phyloP scores from a whole-genome alignment of 2,888 invertebrate species.

The Achlya flavicornis region DNA sequence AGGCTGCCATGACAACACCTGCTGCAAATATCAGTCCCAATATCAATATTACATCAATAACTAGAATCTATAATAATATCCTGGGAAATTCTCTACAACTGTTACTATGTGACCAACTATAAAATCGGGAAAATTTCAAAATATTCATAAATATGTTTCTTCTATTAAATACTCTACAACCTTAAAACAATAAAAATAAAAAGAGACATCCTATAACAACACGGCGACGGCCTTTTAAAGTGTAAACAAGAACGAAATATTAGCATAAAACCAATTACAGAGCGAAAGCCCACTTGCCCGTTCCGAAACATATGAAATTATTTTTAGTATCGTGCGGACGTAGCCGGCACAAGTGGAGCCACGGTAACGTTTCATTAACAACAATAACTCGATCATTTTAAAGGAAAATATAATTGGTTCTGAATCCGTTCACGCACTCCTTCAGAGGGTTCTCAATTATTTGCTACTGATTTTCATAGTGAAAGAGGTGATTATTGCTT shows the following conservation, averaged over 20 bases:
- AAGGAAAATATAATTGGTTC: not conserved
- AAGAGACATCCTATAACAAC: too few species aligned
- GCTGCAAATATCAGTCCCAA: too few species aligned
- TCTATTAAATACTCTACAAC: too few species aligned
- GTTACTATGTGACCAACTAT: too few species aligned
- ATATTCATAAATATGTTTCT: too few species aligned
- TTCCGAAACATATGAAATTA: not conserved
- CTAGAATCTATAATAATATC: too few species aligned
- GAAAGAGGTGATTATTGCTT: not conserved
- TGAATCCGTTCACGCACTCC: not conserved
- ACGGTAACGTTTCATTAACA: not conserved
- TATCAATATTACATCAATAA: too few species aligned
- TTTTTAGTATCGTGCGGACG: conserved; percentile 6
- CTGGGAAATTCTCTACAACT: too few species aligned
- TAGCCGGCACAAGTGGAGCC: not conserved
- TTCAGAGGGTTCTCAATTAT: not conserved
- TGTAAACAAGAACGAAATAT: conserved; percentile 19
- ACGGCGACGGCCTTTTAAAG: too few species aligned
- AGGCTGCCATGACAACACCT: too few species aligned
- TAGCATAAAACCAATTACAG: conserved; percentile 36
- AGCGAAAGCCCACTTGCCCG: conserved; percentile 17
- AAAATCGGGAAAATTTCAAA: too few species aligned
- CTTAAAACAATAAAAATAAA: too few species aligned
- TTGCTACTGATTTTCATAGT: not conserved
- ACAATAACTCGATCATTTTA: not conserved